These are phyloP conservation scores for Drosophila pegasa DNA, from an alignment of 2,888 invertebrate genomes.

Conservation along the genomic window DNA sequence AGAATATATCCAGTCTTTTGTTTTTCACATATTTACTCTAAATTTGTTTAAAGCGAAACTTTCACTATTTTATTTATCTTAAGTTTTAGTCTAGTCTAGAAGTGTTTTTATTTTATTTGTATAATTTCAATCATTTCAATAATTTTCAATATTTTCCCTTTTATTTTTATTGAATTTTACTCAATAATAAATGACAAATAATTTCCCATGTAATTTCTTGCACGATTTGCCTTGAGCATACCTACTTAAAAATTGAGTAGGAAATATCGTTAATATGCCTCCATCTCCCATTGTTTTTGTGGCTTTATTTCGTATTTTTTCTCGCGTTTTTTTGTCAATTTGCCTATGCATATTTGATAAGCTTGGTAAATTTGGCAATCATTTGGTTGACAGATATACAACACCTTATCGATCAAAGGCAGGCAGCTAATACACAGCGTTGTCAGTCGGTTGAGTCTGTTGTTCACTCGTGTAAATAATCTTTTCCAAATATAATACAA, in stretches of 20 bases:
- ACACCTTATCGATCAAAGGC: conserved; percentile 51
- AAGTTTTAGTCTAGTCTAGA: too few relatives aligned
- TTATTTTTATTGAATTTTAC: neutral
- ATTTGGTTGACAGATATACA: conserved; percentile 19
- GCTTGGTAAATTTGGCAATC: conserved; percentile 26
- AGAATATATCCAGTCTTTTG: too few relatives aligned
- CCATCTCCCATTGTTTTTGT: neutral
- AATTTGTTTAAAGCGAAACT: too few relatives aligned
- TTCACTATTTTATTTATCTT: too few relatives aligned
- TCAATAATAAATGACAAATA: neutral
- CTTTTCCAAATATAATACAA: conserved; percentile 51
- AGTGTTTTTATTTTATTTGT: too few relatives aligned
- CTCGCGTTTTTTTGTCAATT: conserved; percentile 6
- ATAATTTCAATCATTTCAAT: too few relatives aligned
- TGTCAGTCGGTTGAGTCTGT: conserved; percentile 1
- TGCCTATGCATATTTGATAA: conserved; percentile 32
- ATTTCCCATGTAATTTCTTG: neutral
- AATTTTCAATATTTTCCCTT: too few relatives aligned
- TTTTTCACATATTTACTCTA: too few relatives aligned
- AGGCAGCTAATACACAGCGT: conserved; percentile 38
- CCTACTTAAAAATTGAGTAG: neutral
- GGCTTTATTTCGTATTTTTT: neutral
- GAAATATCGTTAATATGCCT: neutral
- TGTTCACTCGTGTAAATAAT: conserved; percentile 62
- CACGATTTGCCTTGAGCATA: too few relatives aligned